Evolutionary conservation across 1,140 invertebrate species (phyloP), one percentile per base, ranked within the genome.

Genomic region (Lucilia sericata): DNA sequence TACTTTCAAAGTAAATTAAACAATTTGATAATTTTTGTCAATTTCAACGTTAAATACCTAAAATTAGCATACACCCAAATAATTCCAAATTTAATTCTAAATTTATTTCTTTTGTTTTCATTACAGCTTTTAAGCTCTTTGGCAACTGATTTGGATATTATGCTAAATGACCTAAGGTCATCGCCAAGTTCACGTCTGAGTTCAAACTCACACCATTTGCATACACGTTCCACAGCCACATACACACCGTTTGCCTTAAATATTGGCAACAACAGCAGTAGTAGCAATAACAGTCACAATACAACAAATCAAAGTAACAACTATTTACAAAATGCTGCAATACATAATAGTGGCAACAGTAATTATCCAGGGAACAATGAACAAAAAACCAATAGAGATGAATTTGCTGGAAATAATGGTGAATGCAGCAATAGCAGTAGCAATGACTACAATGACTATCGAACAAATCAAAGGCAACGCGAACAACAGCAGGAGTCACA

Each of bases 111-210:
- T 55, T 55, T 55, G 17, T 34, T 65, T 83, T 65, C 34, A 80
- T 92, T 92, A 49, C 91, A 94, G 94, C 91, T 94, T 91, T 91
- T 94, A 85, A 94, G 92, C 86, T 93, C 93, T 84, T 91, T 94
- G 85, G 93, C 94, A 83, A 94, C 91, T 87, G 94, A 94, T 90
- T 88, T 94, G 89, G 94, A 94, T 91, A 92, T 93, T 84, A 93
- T 94, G 91, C 91, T 94, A 70, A 94, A 92, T 87, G 94, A 94
- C 88, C 88, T 94, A 60, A 92, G 93, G 83, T 90, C 92, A 82
- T 88, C 91, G 76, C 92, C 92, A 30, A 84, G 82, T 51, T 84
- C 85, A 78, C 84, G 85, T 42, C 82, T 86, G 12, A 55, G 83
- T 19, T 82, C 85, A 49, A 60, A 85, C 80, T 51, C 74, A 12